Conservation (phyloP, 2,888 invertebrate genomes). For the Rhingia rostrata region DNA sequence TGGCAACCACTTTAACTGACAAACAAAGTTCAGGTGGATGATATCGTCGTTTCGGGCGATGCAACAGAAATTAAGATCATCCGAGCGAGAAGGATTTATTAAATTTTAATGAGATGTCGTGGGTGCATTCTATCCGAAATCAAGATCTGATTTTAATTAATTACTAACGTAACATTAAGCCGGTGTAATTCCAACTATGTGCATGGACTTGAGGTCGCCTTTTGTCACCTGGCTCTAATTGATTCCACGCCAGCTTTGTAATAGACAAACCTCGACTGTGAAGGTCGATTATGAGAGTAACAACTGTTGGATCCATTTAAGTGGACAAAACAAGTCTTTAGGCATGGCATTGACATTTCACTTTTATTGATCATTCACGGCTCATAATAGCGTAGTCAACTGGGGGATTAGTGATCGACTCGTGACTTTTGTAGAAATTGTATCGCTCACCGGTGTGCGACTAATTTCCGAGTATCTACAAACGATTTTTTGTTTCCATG, state of each 20-base stretch:
- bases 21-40: too few species aligned
- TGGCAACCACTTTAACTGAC: background rate
- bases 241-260: background rate
- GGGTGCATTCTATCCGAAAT: constrained; percentile 1
- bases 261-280: background rate
- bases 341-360: constrained; percentile 45
- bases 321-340: constrained; percentile 15
- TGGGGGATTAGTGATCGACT: constrained; percentile 11
- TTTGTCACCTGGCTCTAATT: constrained; percentile 12
- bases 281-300: constrained; percentile 18
- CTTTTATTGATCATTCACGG: constrained; percentile 2
- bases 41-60: too few species aligned
- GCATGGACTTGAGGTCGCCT: background rate
- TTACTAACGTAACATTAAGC: background rate
- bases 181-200: background rate
- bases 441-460: constrained; percentile 8
- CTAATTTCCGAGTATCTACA: background rate
- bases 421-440: constrained; percentile 10
- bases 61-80: background rate
- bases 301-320: constrained; percentile 20
- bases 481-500: too few species aligned
- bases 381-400: background rate
- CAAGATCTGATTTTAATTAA: constrained; percentile 4
- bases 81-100: background rate
- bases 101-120: constrained; percentile 17